These are phyloP conservation scores for Leptoteleia sp. DNA, from an alignment of 1,140 invertebrate genomes.

Conservation along the genomic window DNA sequence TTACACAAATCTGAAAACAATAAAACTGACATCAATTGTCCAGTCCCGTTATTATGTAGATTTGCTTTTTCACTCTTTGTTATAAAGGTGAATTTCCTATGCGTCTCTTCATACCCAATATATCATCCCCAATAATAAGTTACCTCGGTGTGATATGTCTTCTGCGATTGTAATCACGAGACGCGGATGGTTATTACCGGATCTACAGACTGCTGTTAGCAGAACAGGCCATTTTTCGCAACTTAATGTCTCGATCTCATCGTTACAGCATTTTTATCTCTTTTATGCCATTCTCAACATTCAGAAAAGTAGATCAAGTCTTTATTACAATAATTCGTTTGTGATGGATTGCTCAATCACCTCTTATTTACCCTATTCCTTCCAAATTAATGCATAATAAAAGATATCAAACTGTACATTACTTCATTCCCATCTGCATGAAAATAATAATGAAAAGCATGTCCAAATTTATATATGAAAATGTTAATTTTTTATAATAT, in stretches of 20 bases:
- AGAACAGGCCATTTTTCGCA: slow-evolving; percentile 18
- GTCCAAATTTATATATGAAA: too few species aligned
- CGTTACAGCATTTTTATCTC: slow-evolving; percentile 9
- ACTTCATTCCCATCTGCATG: too few species aligned
- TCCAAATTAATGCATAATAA: too few species aligned
- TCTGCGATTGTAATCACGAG: slow-evolving; percentile 20
- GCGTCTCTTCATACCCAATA: slow-evolving; percentile 11
- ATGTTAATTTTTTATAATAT: too few species aligned
- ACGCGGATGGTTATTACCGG: slow-evolving; percentile 6
- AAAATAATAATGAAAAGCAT: too few species aligned
- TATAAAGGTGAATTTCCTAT: slow-evolving; percentile 8
- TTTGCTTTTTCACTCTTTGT: slow-evolving; percentile 11
- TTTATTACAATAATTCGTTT: too few species aligned
- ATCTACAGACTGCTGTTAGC: not conserved
- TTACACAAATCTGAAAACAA: too few species aligned
- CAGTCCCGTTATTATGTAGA: slow-evolving; percentile 12
- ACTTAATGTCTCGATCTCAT: slow-evolving; percentile 16
- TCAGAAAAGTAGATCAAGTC: slow-evolving; percentile 4
- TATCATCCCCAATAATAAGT: slow-evolving; percentile 24
- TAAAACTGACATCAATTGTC: not conserved
- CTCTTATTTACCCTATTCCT: not conserved
- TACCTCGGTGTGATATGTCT: slow-evolving; percentile 15
- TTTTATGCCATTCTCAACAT: not conserved
- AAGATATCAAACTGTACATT: too few species aligned
- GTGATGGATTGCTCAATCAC: not conserved